Evolutionary conservation across 2,113 vertebrate species (phyloP), one percentile per base, ranked within the genome.

Genomic region (Melospiza melodia): DNA sequence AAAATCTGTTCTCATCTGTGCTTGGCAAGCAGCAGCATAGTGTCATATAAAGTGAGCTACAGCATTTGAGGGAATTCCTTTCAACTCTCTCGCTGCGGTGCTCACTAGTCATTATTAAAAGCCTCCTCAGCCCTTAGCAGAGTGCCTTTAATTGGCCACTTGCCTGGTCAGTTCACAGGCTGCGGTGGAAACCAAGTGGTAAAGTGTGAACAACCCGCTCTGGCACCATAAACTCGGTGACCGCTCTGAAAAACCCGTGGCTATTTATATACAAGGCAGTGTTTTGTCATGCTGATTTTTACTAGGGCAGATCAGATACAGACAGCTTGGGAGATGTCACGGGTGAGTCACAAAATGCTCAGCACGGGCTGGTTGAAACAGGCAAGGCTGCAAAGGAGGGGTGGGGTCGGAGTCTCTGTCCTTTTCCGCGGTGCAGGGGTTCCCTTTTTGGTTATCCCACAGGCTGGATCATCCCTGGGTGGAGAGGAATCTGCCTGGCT

Each of bases 251-350:
- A 75, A 87, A 75, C 79, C 65, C 10, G 61, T 10, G 72, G 65
- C 94, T 94, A 12, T 93, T 90, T 87, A 74, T 93, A 57, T 2
- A 55, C 61, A 2, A 48, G 94, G 80, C 89, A 37, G 61, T 14
- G 91, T 96, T 93, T 97, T 97, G 94, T 95, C 95, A 92, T 94
- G 91, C 79, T 94, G 89, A 95, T 95, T 96, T 97, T 95, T 91
- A 63, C 81, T 74, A 75, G 90, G 21, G 3, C n/a, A 27, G 86
- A 63, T 89, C 68, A 90, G 83, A 74, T 28, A 52, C 83, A 57
- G 91, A 31, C 83, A 44, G 39, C 83, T 43, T 44, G 73, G 83
- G 67, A 81, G 89, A 93, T 89, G 89, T 77, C 93, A n/a, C 52
- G 8, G 61, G 59, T 86, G 80, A 92, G 83, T 81, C 94, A 94